Evolutionary conservation across 1,140 invertebrate genomes (phyloP).

Genomic region (Drosophila subpulchrella): DNA sequence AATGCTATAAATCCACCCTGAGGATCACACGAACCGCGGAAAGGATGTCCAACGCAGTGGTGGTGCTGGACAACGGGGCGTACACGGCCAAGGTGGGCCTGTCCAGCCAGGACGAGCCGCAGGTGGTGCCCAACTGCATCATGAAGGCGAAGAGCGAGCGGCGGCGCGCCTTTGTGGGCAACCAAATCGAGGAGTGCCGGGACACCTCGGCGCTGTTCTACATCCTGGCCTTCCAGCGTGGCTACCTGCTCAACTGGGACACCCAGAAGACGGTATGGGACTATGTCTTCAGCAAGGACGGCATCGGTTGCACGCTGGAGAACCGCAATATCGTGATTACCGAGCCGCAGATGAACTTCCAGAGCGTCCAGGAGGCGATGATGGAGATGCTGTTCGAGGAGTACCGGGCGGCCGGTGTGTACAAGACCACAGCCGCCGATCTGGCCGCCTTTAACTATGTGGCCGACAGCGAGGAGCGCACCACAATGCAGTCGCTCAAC

Average conservation of each 20-base stretch:
- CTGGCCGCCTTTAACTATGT: conserved; percentile 89
- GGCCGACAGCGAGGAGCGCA: conserved; percentile 80
- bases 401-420: conserved; percentile 94
- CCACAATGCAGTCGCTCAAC: conserved; percentile 86
- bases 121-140: conserved; percentile 95
- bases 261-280: conserved; percentile 98
- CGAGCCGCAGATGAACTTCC: conserved; percentile 97
- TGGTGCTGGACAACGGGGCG: conserved; percentile 94
- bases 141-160: conserved; percentile 99
- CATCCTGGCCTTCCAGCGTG: conserved; percentile 97
- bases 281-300: conserved; percentile 95
- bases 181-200: conserved; percentile 97
- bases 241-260: conserved; percentile 98
- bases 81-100: conserved; percentile 93
- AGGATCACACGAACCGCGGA: not conserved
- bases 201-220: conserved; percentile 98
- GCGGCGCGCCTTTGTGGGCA: conserved; percentile 95
- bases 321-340: conserved; percentile 95
- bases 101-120: conserved; percentile 88
- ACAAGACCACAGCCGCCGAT: conserved; percentile 91
- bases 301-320: conserved; percentile 91
- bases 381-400: conserved; percentile 99
- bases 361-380: conserved; percentile 95
- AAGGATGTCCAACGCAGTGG: conserved; percentile 50
- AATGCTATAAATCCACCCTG: conserved; percentile 2